Percentiles rank a stretch among this genome's conserved stretches.
Evolutionary conservation across 2,797 vertebrate genomes (phyloP).

Genomic region (Notolepis coatsorum): DNA sequence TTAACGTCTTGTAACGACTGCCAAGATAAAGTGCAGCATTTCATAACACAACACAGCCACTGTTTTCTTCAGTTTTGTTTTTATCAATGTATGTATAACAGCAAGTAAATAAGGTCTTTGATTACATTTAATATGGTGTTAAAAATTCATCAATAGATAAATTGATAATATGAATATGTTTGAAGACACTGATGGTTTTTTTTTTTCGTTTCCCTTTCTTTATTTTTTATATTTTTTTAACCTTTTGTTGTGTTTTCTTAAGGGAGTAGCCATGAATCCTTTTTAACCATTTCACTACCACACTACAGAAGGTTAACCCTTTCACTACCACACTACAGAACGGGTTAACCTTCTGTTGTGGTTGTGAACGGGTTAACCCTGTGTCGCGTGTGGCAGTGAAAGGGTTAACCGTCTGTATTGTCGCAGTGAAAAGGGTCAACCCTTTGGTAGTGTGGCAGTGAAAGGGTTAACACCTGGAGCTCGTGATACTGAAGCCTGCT

Average conservation of each 20-base stretch:
- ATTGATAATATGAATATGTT: slow-evolving; percentile 61
- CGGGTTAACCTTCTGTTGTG: no score
- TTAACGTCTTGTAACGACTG: slow-evolving; percentile 33
- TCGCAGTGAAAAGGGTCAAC: no score
- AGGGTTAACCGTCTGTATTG: no score
- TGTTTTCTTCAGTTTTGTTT: no score
- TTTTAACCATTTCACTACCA: no score
- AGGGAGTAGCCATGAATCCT: slow-evolving; percentile 69
- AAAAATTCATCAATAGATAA: slow-evolving; percentile 52
- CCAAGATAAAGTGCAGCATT: slow-evolving; percentile 32
- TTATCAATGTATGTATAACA: slow-evolving; percentile 23
- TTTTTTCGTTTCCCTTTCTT: slow-evolving; percentile 24
- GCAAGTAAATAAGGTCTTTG: slow-evolving; percentile 36
- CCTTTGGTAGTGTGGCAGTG: no score
- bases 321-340: no score
- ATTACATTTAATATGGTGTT: slow-evolving; percentile 56
- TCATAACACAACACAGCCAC: slow-evolving; percentile 47
- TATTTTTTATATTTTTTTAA: neutral
- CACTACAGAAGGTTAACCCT: no score
- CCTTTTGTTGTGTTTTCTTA: slow-evolving; percentile 47
- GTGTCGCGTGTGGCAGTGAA: no score
- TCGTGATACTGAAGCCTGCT: no score
- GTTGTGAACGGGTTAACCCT: no score
- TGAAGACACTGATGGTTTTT: slow-evolving; percentile 80
- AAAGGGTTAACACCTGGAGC: no score